Conservation (phyloP, 2,888 invertebrate species). For the Drosophila mayaguana region DNA sequence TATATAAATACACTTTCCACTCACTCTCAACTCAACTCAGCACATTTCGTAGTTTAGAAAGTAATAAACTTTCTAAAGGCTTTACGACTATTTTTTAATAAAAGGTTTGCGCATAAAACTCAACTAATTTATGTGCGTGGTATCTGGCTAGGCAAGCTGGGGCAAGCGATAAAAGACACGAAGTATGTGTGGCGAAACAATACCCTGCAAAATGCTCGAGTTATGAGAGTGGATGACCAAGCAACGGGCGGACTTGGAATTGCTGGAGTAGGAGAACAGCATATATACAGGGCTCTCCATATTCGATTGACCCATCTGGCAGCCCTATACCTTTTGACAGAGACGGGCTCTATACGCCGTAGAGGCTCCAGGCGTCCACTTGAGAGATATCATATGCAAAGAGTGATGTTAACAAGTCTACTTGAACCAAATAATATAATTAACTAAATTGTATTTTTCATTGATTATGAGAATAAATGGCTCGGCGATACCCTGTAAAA, state of each 20-base stretch:
- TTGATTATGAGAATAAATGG: background rate
- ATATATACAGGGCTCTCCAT: too few species aligned
- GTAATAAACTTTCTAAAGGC: slow-evolving; percentile 1
- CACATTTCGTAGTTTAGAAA: background rate
- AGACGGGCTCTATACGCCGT: too few species aligned
- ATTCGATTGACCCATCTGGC: too few species aligned
- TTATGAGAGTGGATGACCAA: background rate
- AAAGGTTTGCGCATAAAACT: slow-evolving; percentile 1
- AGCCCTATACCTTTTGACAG: too few species aligned
- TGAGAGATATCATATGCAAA: too few species aligned
- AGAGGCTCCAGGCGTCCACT: too few species aligned
- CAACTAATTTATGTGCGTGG: slow-evolving; percentile 2
- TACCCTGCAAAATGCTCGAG: background rate
- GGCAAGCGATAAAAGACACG: background rate
- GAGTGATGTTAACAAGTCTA: too few species aligned
- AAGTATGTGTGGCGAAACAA: background rate
- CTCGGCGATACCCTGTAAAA: background rate
- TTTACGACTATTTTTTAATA: slow-evolving; percentile 5
- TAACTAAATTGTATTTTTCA: too few species aligned
- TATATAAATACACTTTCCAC: slow-evolving; percentile 17
- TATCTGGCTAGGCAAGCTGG: background rate
- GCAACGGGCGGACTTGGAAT: background rate
- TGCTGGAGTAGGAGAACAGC: too few species aligned
- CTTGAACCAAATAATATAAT: too few species aligned
- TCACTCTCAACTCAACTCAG: background rate